Evolutionary conservation across 2,113 vertebrate species (phyloP).

Genomic region (Xenotilapia flavipinnis): DNA sequence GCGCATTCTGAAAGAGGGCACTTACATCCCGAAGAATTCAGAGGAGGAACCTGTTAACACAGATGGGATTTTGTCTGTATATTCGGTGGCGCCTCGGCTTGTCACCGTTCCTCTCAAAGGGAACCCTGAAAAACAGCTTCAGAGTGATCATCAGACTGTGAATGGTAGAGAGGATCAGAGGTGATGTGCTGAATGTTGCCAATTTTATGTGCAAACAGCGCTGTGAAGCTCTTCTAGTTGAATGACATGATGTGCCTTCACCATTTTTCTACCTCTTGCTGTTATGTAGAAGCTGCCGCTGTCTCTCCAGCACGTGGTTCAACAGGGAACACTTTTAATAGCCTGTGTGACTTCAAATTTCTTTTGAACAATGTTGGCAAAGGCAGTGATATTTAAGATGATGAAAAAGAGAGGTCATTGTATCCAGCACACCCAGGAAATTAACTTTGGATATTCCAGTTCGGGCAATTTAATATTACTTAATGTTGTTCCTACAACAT

Average conservation of each 20-base stretch:
- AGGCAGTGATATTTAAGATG: neutral
- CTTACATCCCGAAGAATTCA: neutral
- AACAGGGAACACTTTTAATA: neutral
- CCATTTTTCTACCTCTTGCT: neutral
- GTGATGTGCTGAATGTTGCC: neutral
- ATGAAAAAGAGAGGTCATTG: neutral
- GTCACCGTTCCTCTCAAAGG: neutral
- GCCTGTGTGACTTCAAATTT: neutral
- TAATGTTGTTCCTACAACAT: neutral
- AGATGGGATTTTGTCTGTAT: neutral
- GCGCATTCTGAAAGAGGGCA: neutral
- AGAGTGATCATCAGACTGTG: neutral
- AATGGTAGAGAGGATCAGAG: neutral
- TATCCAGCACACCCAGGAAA: neutral
- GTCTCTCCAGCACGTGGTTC: neutral
- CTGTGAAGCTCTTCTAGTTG: neutral
- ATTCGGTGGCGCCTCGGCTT: neutral
- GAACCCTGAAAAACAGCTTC: neutral
- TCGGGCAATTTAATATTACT: rapidly evolving
- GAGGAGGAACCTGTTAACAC: neutral
- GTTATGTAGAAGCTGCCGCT: neutral
- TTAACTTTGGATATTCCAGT: neutral
- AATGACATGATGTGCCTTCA: neutral
- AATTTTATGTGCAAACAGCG: neutral
- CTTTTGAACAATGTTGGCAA: neutral